Percentiles rank a stretch among this genome's conserved stretches.
Conservation (phyloP, 2,113 vertebrate genomes). For the Polyodon spathula region DNA sequence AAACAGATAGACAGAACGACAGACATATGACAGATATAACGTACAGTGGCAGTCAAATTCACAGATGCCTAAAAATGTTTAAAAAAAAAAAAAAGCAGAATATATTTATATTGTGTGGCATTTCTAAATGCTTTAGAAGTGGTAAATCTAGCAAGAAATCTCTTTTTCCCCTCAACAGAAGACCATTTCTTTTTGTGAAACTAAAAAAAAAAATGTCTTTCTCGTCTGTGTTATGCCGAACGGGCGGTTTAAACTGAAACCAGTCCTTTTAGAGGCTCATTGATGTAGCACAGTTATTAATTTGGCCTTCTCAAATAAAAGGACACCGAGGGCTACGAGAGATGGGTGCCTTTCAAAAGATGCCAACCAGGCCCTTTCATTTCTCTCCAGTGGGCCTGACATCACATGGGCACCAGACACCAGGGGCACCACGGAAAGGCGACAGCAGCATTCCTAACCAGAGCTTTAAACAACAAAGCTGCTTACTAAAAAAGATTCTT, state of each 20-base stretch:
- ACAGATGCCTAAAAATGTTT: neutral
- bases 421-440: constrained; percentile 30
- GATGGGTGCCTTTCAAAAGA: constrained; percentile 59
- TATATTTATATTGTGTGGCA: constrained; percentile 26
- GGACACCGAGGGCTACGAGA: constrained; percentile 50
- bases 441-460: too few species aligned
- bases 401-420: constrained; percentile 51
- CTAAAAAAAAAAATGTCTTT: constrained; percentile 3
- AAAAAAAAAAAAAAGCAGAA: neutral
- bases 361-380: constrained; percentile 49
- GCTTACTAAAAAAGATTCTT: too few species aligned
- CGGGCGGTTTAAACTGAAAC: constrained; percentile 29
- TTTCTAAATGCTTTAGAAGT: constrained; percentile 32
- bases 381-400: constrained; percentile 45
- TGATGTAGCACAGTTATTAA: constrained; percentile 71
- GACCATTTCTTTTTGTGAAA: constrained; percentile 15
- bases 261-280: constrained; percentile 39
- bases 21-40: too few species aligned
- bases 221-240: neutral
- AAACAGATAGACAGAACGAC: too few species aligned
- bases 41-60: neutral
- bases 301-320: constrained; percentile 65
- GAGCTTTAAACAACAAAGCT: too few species aligned
- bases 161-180: constrained; percentile 18
- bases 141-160: constrained; percentile 26